Conservation (phyloP, 1,140 invertebrate species). For the Brachionus rotundiformis region DNA sequence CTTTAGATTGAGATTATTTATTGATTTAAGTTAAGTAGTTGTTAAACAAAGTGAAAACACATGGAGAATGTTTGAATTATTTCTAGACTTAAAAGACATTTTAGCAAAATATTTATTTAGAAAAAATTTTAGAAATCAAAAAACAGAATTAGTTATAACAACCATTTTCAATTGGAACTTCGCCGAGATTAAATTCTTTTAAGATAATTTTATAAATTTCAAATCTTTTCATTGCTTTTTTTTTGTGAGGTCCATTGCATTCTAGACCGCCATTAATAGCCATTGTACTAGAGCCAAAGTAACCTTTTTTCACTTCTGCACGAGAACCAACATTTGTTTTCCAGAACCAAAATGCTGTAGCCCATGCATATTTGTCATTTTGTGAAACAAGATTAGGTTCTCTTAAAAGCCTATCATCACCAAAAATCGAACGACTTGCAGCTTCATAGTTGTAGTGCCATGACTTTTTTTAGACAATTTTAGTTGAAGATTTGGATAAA, state of each 20-base stretch:
- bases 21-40: neutral
- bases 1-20: neutral
- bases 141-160: constrained; percentile 43
- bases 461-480: neutral
- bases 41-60: neutral
- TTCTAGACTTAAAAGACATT: neutral
- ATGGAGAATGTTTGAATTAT: neutral
- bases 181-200: neutral
- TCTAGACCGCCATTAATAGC: constrained; percentile 47
- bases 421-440: constrained; percentile 11
- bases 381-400: constrained; percentile 52
- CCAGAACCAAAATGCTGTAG: constrained; percentile 54
- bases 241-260: constrained; percentile 34
- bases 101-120: neutral
- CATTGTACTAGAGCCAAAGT: constrained; percentile 47
- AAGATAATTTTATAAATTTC: constrained; percentile 10
- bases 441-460: constrained; percentile 52
- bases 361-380: constrained; percentile 53
- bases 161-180: constrained; percentile 37
- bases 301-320: constrained; percentile 34
- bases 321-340: constrained; percentile 52
- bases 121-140: neutral
- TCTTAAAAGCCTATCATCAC: constrained; percentile 47
- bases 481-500: neutral
- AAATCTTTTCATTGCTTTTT: constrained; percentile 6